Base-by-base conservation (phyloP, 2,888 invertebrate genomes). In the Epinotia demarniana region DNA sequence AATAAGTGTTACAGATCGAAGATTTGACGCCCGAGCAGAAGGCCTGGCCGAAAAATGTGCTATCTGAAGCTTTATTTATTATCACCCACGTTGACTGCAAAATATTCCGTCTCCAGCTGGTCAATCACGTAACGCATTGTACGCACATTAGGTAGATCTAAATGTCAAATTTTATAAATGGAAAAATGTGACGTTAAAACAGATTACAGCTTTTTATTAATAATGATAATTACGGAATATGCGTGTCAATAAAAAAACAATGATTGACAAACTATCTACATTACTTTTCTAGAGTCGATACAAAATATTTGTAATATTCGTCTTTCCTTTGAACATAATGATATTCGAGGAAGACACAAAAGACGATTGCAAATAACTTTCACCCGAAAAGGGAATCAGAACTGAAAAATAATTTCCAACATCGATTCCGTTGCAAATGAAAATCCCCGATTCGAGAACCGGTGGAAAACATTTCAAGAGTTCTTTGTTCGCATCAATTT, bases 401-500 rank as follows among this genome's bases (percentile, higher is more conserved):
- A 57, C 18, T 58, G 73, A 69, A 58, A 60, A 73, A 76, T 73
- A 63, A 75, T 60, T 70, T 69, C 49, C 61, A 43, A 27, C 62
- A 63, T 76, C 72, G 64, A 76, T 70, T 73, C 64, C 58, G 63
- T 76, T 64, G 57, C 76, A 73, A 73, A 73, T 73, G 73, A 69
- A 73, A 73, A 70, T 53, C 67, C 63, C 46, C 69, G 63, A 66
- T 76, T 49, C 69, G 69, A 69, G 61, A 68, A 23, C 72, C 76
- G 63, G 76, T 76, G 69, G 66, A 73, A 69, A 76, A 76, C 64
- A 76, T 73, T 68, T 61, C 69, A 53, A 71, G 75, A 71, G 75
- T 72, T 70, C 74, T 75, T 66, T 75, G 75, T 71, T 72, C 61
- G 63, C 67, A 75, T 72, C 75, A 77, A 77, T 76, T 71, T 76